phyloP scores from a whole-genome alignment of 2,888 invertebrate genomes.

The Allacma fusca region DNA sequence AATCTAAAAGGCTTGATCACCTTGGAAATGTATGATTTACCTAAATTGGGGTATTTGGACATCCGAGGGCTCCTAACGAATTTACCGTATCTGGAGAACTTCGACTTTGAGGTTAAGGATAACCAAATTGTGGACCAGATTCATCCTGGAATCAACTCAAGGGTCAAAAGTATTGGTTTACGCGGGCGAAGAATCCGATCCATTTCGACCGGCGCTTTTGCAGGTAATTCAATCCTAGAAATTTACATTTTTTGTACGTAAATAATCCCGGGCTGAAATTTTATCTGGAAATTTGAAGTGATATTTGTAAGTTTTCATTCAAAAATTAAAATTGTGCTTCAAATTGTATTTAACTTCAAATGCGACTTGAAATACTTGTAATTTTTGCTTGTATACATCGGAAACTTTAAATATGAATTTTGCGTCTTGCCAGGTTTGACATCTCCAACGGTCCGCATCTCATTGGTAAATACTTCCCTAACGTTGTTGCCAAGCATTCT shows the following conservation, averaged over 20 bases:
- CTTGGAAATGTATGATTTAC: conserved; percentile 78
- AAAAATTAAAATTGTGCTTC: no score
- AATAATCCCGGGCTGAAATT: no score
- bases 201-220: conserved; percentile 82
- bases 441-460: conserved; percentile 75
- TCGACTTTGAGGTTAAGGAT: conserved; percentile 89
- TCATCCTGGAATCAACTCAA: conserved; percentile 67
- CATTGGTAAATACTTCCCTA: conserved; percentile 82
- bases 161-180: conserved; percentile 58
- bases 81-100: conserved; percentile 75
- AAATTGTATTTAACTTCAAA: no score
- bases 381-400: no score
- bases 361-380: no score
- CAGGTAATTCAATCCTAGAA: conserved; percentile 67
- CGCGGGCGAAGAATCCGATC: conserved; percentile 65
- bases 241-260: no score
- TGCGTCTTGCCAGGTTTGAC: conserved; percentile 67
- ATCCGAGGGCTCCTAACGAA: conserved; percentile 83
- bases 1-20: conserved; percentile 76
- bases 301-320: no score
- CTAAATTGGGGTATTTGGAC: conserved; percentile 76
- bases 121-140: conserved; percentile 76
- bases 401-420: no score
- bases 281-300: no score
- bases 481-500: conserved; percentile 80